Evolutionary conservation across 2,797 vertebrate species (phyloP).

Genomic region (Brachyrhaphis roseni): DNA sequence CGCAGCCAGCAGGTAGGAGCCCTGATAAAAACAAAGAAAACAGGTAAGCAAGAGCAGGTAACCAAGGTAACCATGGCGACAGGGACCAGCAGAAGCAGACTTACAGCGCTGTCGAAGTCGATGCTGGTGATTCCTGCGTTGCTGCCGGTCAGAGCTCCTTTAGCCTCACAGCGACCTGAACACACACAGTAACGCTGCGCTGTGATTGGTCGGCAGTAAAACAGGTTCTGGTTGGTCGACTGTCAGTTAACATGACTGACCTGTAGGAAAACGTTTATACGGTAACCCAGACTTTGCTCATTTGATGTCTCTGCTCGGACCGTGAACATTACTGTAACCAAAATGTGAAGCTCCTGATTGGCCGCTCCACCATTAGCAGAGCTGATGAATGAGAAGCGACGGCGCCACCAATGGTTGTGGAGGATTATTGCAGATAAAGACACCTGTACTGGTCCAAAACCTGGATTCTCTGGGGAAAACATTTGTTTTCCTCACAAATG

Average conservation of each 20-base stretch:
- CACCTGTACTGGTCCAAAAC: background rate
- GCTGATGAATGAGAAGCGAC: background rate
- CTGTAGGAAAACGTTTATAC: background rate
- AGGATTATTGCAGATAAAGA: no score
- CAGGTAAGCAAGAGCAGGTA: background rate
- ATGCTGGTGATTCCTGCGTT: slow-evolving; percentile 98
- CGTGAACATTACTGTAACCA: background rate
- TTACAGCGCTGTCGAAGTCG: slow-evolving; percentile 95
- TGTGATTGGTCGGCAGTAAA: background rate
- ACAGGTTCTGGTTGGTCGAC: background rate
- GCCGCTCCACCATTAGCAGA: no score
- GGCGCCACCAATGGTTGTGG: background rate
- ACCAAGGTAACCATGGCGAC: background rate
- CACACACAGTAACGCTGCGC: background rate
- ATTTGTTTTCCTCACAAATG: background rate
- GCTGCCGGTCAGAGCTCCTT: slow-evolving; percentile 92
- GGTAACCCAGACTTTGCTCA: no score
- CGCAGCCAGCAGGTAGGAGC: slow-evolving; percentile 89
- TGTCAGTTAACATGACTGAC: background rate
- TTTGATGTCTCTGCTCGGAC: background rate
- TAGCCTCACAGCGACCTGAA: slow-evolving; percentile 91
- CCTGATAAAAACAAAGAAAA: background rate
- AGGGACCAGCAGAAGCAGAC: slow-evolving; percentile 50
- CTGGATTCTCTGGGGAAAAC: background rate
- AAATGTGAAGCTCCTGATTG: background rate